Conservation (phyloP, 2,797 vertebrate species). For the Oophaga sylvatica region DNA sequence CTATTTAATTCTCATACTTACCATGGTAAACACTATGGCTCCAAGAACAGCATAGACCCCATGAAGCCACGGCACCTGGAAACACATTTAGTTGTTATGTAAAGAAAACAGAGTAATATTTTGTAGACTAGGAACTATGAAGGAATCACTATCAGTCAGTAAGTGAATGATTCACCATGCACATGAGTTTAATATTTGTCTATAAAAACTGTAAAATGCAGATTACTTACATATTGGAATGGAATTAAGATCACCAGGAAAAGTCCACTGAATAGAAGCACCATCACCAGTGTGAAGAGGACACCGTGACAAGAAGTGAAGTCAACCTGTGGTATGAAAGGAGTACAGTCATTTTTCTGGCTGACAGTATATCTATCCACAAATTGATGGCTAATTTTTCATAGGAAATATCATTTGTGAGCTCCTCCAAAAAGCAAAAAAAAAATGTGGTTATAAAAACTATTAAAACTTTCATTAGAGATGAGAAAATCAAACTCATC, state of each 20-base stretch:
- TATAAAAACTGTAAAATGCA: neutral
- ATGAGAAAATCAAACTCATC: too few relatives aligned
- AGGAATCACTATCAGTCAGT: neutral
- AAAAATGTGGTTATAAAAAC: too few relatives aligned
- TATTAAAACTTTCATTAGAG: too few relatives aligned
- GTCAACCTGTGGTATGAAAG: constrained; percentile 78
- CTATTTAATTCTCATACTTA: constrained; percentile 68
- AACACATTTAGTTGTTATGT: neutral
- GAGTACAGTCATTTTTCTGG: neutral
- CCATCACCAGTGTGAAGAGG: constrained; percentile 85
- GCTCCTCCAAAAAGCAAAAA: too few relatives aligned
- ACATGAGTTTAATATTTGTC: neutral
- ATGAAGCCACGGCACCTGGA: constrained; percentile 89
- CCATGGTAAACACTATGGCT: constrained; percentile 89
- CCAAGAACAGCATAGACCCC: constrained; percentile 82
- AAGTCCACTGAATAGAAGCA: constrained; percentile 85
- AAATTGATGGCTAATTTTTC: too few relatives aligned
- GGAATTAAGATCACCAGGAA: constrained; percentile 83
- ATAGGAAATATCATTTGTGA: too few relatives aligned
- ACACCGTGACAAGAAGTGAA: constrained; percentile 89
- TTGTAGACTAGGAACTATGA: neutral
- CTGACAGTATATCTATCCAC: too few relatives aligned
- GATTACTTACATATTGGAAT: constrained; percentile 84
- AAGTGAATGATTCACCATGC: neutral
- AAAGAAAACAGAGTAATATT: neutral